A percentile compares a stretch with the other conserved stretches of the same genome.
These are phyloP conservation scores for Glaucopsyche alexis DNA, from an alignment of 2,888 invertebrate species.

Conservation along the genomic window DNA sequence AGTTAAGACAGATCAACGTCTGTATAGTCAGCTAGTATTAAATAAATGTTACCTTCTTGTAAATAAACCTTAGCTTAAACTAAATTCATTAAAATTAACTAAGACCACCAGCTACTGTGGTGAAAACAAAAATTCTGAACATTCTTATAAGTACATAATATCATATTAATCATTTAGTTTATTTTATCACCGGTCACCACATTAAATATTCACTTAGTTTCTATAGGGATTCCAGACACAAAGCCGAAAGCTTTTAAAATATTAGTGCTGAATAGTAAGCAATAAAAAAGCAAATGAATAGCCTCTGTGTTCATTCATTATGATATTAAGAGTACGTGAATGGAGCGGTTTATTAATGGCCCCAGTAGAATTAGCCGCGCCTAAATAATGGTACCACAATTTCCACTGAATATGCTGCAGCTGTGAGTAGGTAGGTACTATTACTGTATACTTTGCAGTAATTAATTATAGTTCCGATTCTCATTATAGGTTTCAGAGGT, in stretches of 20 bases:
- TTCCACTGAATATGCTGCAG: not conserved
- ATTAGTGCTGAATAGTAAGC: conserved; percentile 18
- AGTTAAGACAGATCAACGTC: no score
- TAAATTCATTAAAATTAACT: no score
- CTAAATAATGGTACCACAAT: conserved; percentile 19
- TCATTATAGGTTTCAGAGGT: conserved; percentile 8
- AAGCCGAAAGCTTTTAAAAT: conserved; percentile 26
- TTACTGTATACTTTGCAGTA: not conserved
- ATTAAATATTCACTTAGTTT: conserved; percentile 6
- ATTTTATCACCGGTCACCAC: not conserved
- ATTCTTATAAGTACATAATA: not conserved
- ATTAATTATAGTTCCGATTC: not conserved
- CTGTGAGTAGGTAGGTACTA: not conserved
- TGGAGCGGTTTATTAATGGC: conserved; percentile 23
- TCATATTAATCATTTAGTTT: not conserved
- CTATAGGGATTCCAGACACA: conserved; percentile 5
- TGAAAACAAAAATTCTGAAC: not conserved
- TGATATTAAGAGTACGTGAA: conserved; percentile 22
- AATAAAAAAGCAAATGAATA: conserved; percentile 25
- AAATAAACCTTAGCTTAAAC: no score
- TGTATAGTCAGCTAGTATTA: no score
- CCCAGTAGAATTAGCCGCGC: conserved; percentile 24
- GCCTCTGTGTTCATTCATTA: conserved; percentile 13
- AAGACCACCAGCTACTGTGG: no score
- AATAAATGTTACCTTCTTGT: no score